Base-by-base conservation (phyloP, 2,797 vertebrate species). In the Leucoraja ocellata region DNA sequence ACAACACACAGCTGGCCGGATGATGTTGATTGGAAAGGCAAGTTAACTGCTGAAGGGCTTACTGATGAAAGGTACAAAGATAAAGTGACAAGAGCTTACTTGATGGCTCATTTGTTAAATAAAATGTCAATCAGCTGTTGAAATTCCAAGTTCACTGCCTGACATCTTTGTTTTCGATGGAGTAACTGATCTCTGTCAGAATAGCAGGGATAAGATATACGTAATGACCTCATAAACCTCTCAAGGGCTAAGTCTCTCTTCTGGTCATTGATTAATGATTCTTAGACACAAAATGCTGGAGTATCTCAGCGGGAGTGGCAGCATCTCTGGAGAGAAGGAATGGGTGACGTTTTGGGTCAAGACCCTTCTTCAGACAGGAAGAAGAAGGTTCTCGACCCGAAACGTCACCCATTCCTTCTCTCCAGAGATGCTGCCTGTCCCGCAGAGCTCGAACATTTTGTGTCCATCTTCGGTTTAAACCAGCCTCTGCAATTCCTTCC, bases 51-150 rank as follows among this genome's bases (percentile, higher is more conserved):
- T 88, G 84, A 88, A 88, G 28, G n/a, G 61, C 9, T 88, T 18
- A 88, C 84, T 36, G 61, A 88, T 65, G 61, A 88, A 88, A 32
- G 61, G n/a, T 88, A 68, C n/a, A 32, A 32, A 36, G 9, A 88
- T 36, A 28, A 86, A 86, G 61, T 88, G 6, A 88, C n/a, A 88
- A 88, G n/a, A 65, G 61, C 21, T 68, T 65, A 13, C 61, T 61
- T 65, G 84, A 88, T 88, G 84, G 61, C 6, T 65, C 61, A 65
- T 88, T 88, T 88, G n/a, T 13, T n/a, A 88, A 36, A 88, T 88
- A 7, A n/a, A 65, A 32, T n/a, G 61, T 88, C 84, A 88, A 88
- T 88, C 61, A 65, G 61, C 8, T 5, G 5, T 88, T 88, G 28
- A 88, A 63, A 32, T 65, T 68, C n/a, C 1, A 88, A 32, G 14